Conservation (phyloP, 2,888 invertebrate species). For the Odontocerum albicorne region DNA sequence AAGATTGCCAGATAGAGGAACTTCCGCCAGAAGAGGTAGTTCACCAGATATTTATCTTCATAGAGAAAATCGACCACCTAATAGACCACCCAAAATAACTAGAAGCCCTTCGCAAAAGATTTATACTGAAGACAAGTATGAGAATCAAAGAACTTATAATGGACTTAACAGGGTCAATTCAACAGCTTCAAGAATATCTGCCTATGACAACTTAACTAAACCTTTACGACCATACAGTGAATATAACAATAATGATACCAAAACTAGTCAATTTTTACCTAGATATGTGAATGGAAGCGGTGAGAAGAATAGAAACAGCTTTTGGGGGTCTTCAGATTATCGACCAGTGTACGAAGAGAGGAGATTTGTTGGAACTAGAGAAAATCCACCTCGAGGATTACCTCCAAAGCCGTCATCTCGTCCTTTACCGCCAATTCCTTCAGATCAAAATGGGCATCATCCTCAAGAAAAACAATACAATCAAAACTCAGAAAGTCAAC, state of each 20-base stretch:
- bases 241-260: constrained; percentile 34
- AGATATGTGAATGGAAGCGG: constrained; percentile 30
- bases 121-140: constrained; percentile 31
- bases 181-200: constrained; percentile 32
- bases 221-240: constrained; percentile 33
- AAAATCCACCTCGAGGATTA: constrained; percentile 52
- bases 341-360: constrained; percentile 30
- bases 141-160: constrained; percentile 24
- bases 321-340: constrained; percentile 33
- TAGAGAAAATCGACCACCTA: constrained; percentile 30
- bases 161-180: constrained; percentile 32
- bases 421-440: constrained; percentile 50
- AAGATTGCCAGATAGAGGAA: constrained; percentile 26
- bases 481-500: constrained; percentile 51
- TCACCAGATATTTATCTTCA: constrained; percentile 33
- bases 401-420: constrained; percentile 45
- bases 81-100: constrained; percentile 24
- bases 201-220: constrained; percentile 25
- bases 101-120: constrained; percentile 34
- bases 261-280: constrained; percentile 30
- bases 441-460: constrained; percentile 49
- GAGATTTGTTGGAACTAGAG: constrained; percentile 30
- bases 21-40: constrained; percentile 33
- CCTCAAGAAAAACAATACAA: constrained; percentile 40
- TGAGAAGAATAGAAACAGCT: constrained; percentile 31